These are phyloP conservation scores for Perodicticus potto DNA, from an alignment of 2,797 vertebrate genomes.

Conservation along the genomic window DNA sequence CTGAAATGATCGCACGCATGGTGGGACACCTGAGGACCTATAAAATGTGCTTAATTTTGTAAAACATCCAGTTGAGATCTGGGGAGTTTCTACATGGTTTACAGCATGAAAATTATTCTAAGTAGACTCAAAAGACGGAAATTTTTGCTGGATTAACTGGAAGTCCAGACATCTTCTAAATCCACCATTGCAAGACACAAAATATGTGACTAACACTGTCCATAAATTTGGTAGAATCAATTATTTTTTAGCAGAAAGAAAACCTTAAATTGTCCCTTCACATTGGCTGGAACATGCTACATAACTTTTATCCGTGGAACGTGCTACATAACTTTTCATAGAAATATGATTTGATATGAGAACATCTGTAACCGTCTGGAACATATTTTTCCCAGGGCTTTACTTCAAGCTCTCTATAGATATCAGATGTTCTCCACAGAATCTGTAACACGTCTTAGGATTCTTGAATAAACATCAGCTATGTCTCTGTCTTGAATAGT, in stretches of 20 bases:
- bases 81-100: slow-evolving; percentile 60
- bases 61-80: slow-evolving; percentile 64
- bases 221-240: slow-evolving; percentile 74
- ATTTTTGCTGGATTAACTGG: slow-evolving; percentile 70
- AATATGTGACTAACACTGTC: slow-evolving; percentile 73
- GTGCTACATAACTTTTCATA: slow-evolving; percentile 77
- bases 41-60: slow-evolving; percentile 65
- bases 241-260: slow-evolving; percentile 77
- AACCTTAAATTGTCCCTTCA: slow-evolving; percentile 70
- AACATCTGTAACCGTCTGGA: slow-evolving; percentile 84
- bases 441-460: slow-evolving; percentile 80
- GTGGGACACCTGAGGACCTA: slow-evolving; percentile 61
- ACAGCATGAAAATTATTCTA: slow-evolving; percentile 56
- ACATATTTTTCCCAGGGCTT: slow-evolving; percentile 83
- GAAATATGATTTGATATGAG: slow-evolving; percentile 80
- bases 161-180: slow-evolving; percentile 74
- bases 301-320: slow-evolving; percentile 73
- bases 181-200: slow-evolving; percentile 67
- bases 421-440: slow-evolving; percentile 82
- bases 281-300: slow-evolving; percentile 57
- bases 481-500: slow-evolving; percentile 79
- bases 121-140: slow-evolving; percentile 66
- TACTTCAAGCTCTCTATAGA: slow-evolving; percentile 74
- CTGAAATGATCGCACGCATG: slow-evolving; percentile 24
- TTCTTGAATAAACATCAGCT: slow-evolving; percentile 84